These are phyloP conservation scores for Galleria mellonella DNA, from an alignment of 1,140 invertebrate genomes.

Conservation along the genomic window DNA sequence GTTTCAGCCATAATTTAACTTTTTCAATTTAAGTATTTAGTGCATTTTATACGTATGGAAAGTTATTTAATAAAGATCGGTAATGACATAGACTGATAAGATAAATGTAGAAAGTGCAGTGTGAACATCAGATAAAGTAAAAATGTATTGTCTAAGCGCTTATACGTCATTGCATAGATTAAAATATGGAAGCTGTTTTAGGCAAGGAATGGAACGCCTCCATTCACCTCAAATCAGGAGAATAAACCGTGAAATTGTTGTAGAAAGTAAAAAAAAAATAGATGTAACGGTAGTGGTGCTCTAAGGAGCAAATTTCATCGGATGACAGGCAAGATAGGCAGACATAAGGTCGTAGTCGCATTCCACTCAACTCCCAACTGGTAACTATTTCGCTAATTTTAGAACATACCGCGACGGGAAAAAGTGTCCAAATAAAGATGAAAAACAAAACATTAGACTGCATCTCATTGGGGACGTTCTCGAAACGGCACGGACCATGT, in stretches of 20 bases:
- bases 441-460: constrained; percentile 65
- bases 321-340: constrained; percentile 3
- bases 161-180: constrained; percentile 4
- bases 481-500: constrained; percentile 58
- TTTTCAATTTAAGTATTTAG: too few species aligned
- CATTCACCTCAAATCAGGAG: neutral
- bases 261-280: constrained; percentile 19
- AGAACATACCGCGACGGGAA: constrained; percentile 69
- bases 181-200: constrained; percentile 8
- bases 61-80: neutral
- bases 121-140: neutral
- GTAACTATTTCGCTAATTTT: constrained; percentile 58
- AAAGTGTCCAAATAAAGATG: constrained; percentile 63
- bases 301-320: neutral
- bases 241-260: constrained; percentile 11
- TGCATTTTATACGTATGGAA: neutral
- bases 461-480: constrained; percentile 60
- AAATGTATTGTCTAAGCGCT: neutral
- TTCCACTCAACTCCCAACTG: constrained; percentile 49
- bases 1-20: too few species aligned
- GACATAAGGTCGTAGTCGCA: constrained; percentile 37
- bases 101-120: constrained; percentile 4
- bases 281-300: constrained; percentile 39
- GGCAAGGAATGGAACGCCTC: neutral
- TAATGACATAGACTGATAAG: constrained; percentile 6